Evolutionary conservation across 35 echinoderm and acorn worm species (phyloP), one percentile per base, ranked within the genome.

Genomic region (Eucidaris tribuloides): DNA sequence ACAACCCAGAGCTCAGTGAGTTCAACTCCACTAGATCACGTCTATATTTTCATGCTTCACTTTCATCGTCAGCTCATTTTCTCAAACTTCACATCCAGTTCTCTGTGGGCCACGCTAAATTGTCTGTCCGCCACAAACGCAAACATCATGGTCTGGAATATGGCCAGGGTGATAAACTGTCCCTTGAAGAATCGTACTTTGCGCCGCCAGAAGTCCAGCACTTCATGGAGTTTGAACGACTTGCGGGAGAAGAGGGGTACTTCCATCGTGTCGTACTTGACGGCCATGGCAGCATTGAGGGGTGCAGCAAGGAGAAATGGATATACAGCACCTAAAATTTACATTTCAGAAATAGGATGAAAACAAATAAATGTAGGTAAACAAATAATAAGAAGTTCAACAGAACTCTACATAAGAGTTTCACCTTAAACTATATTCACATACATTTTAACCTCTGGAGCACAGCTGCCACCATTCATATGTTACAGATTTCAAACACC

Each of bases 161-260:
- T 76, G 19, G 87, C 49, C 31, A 96, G 46, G 24, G 63, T 87
- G 20, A 91, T 58, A 79, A 96, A 90, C 77, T 90, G 87, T 17
- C 77, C 59, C 79, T 96, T 90, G 80, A 96, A 90, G 65, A 83
- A 90, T 22, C 88, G 77, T 13, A 85, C 33, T 80, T 86, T 96
- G 22, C 64, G 43, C 39, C 37, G 19, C 83, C 87, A 96, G 76
- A 96, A 96, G 29, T 96, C 39, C 4, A 84, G 22, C 18, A 50
- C 31, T 35, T 37, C 37, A 2, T 31, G 25, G 14, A 54, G 29
- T 0, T 20, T 49, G 13, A 74, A 42, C 20, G 48, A n/a, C 28
- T 83, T 89, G 31, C 71, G 52, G 59, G 71, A 36, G 15, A 91
- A 59, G 7, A 45, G 3, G 3, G 92, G 92, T 9, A 96, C 55